These are phyloP conservation scores for Teleogryllus oceanicus DNA, from an alignment of 2,888 invertebrate species.

Conservation along the genomic window DNA sequence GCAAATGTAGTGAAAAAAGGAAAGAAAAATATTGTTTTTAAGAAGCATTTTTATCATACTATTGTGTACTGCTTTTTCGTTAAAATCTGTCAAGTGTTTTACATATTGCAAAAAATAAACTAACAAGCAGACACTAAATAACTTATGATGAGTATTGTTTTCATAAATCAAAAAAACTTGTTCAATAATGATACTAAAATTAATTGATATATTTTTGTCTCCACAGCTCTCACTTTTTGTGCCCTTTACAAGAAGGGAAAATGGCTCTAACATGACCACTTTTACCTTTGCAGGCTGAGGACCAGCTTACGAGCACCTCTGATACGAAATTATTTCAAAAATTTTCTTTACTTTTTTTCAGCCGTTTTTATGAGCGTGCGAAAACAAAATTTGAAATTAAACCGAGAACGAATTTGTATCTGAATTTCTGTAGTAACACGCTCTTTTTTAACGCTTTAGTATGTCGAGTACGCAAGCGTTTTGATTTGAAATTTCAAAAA, in stretches of 20 bases:
- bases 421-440: no score
- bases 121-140: slow-evolving; percentile 10
- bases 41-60: not conserved
- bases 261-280: no score
- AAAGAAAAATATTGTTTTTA: not conserved
- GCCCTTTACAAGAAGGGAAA: not conserved
- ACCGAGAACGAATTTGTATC: no score
- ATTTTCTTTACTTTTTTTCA: no score
- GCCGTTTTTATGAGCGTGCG: no score
- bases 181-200: not conserved
- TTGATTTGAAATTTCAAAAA: no score
- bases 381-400: no score
- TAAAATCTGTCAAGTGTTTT: not conserved
- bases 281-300: not conserved
- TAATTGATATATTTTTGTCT: slow-evolving; percentile 6
- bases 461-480: no score
- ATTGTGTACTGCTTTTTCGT: slow-evolving; percentile 7
- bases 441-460: no score
- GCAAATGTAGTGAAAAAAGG: not conserved
- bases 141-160: not conserved
- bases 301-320: no score
- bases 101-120: not conserved
- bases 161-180: not conserved
- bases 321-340: no score
- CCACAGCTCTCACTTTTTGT: not conserved